These are phyloP conservation scores for Urocitellus parryii DNA, from an alignment of 2,113 vertebrate species.

Conservation along the genomic window DNA sequence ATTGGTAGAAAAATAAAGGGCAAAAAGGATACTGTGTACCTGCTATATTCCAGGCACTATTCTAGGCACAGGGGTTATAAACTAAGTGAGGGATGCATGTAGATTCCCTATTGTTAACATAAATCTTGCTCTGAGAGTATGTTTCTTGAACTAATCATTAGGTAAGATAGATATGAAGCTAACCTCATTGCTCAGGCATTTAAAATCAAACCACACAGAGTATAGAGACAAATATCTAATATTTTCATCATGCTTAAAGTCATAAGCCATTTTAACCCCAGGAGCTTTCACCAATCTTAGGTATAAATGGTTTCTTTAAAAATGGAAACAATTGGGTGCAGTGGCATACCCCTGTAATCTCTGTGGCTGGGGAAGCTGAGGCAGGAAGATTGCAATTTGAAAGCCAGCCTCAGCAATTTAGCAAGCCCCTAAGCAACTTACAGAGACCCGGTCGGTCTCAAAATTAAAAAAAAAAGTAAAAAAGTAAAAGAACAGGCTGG, in stretches of 20 bases:
- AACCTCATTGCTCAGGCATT: not conserved
- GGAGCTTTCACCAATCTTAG: not conserved
- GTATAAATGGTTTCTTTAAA: conserved; percentile 27
- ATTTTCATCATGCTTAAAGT: not conserved
- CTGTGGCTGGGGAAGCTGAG: too few species aligned
- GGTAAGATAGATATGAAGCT: not conserved
- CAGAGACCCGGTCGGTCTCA: too few species aligned
- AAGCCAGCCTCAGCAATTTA: too few species aligned
- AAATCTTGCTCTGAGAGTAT: not conserved
- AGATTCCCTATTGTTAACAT: not conserved
- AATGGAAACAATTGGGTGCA: not conserved
- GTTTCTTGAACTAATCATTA: not conserved
- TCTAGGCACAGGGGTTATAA: not conserved
- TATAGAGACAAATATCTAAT: not conserved
- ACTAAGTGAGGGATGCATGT: not conserved
- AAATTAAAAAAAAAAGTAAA: too few species aligned
- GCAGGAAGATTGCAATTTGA: too few species aligned
- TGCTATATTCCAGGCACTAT: not conserved
- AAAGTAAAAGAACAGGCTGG: too few species aligned
- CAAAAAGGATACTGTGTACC: not conserved
- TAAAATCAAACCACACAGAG: not conserved
- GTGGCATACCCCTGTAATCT: too few species aligned
- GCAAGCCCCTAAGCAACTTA: too few species aligned
- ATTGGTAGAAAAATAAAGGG: not conserved
- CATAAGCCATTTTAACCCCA: not conserved